Percentiles rank a stretch among this genome's conserved stretches.
These are phyloP conservation scores for Chrysogorgia sp. DNA, from an alignment of 92 coral and sea anemone genomes.

Conservation along the genomic window DNA sequence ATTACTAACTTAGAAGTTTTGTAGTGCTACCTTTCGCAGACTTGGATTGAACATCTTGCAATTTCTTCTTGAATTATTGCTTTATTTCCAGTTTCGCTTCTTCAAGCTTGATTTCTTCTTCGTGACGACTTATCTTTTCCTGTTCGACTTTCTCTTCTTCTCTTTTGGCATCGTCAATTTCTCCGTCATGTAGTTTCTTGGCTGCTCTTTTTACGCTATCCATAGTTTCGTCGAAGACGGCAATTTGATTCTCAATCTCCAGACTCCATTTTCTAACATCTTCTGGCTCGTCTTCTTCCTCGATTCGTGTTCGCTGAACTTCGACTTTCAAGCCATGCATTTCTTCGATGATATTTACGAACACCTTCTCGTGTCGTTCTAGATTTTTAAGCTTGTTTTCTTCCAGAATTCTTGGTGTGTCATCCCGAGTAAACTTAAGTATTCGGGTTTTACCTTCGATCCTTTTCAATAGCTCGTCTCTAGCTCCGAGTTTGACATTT, in stretches of 20 bases:
- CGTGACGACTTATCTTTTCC: no score
- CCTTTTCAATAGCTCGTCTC: no score
- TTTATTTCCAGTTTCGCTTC: no score
- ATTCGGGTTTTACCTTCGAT: slow-evolving; percentile 6
- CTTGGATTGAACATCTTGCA: slow-evolving; percentile 1
- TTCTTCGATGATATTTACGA: slow-evolving; percentile 16
- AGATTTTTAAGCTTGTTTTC: slow-evolving; percentile 2
- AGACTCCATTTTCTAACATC: no score
- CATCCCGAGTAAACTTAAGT: slow-evolving; percentile 29
- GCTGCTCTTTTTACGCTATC: slow-evolving; percentile 24
- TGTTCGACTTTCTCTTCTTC: slow-evolving; percentile 33
- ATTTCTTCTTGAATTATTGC: slow-evolving; percentile 12
- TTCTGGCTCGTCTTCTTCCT: no score
- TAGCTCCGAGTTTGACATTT: no score
- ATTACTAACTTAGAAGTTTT: slow-evolving; percentile 32
- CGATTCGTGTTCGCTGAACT: no score
- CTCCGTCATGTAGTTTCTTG: not conserved
- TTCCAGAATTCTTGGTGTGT: slow-evolving; percentile 26
- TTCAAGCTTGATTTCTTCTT: slow-evolving; percentile 36
- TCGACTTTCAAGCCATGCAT: no score
- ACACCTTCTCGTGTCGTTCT: no score
- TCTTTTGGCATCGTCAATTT: not conserved
- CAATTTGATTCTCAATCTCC: no score
- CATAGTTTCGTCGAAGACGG: no score
- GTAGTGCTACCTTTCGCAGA: slow-evolving; percentile 1